These are phyloP conservation scores for Papilio gigon DNA, from an alignment of 2,888 invertebrate species.

Conservation along the genomic window DNA sequence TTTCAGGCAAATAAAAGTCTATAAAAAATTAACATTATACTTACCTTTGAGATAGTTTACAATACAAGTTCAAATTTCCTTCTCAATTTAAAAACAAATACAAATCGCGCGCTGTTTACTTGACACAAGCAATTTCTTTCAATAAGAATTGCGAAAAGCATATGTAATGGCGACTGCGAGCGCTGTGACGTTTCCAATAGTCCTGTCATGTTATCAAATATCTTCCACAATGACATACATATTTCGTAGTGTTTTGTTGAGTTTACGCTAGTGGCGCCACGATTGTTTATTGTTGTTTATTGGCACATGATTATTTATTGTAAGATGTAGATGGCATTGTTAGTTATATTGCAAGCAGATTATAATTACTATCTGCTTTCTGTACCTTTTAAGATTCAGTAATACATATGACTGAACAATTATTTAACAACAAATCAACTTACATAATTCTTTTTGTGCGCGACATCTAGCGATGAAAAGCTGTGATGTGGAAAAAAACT, in stretches of 20 bases:
- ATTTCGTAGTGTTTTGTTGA: constrained; percentile 33
- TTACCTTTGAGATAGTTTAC: constrained; percentile 28
- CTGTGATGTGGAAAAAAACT: background rate
- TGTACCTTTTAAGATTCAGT: no score
- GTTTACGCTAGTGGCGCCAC: constrained; percentile 29
- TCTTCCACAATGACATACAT: background rate
- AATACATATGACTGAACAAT: no score
- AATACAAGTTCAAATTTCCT: constrained; percentile 29
- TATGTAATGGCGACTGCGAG: constrained; percentile 67
- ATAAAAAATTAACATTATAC: background rate
- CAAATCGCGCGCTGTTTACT: constrained; percentile 59
- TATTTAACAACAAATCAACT: no score
- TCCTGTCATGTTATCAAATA: constrained; percentile 10
- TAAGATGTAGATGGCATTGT: constrained; percentile 1
- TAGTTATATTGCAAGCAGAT: background rate
- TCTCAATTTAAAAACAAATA: constrained; percentile 45
- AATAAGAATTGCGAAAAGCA: constrained; percentile 52
- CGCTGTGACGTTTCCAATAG: constrained; percentile 43
- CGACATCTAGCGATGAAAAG: constrained; percentile 58
- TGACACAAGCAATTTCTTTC: constrained; percentile 70
- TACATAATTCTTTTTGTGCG: background rate
- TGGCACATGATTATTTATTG: background rate
- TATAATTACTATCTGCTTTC: no score
- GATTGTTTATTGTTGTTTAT: background rate
- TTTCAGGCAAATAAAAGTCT: background rate